Conservation (phyloP, 1,140 invertebrate genomes). For the Linepithema humile region DNA sequence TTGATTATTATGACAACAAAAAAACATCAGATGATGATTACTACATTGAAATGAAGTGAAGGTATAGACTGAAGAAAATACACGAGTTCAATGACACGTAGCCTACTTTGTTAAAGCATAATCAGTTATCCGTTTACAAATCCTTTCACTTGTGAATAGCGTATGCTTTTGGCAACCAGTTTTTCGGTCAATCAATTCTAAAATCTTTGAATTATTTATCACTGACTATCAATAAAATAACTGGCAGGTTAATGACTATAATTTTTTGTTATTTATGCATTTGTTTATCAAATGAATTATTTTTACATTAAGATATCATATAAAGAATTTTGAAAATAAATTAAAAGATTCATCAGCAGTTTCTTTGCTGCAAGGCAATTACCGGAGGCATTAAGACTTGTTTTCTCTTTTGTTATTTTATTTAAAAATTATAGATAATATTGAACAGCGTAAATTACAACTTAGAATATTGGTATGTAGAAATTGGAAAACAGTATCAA, state of each 20-base stretch:
- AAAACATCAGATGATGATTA: too few relatives aligned
- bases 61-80: background rate
- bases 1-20: too few relatives aligned
- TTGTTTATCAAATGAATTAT: background rate
- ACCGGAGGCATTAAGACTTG: background rate
- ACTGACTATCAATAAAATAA: too few relatives aligned
- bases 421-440: background rate
- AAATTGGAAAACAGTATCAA: background rate
- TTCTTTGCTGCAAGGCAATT: background rate
- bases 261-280: too few relatives aligned
- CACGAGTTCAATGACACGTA: background rate
- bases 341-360: background rate
- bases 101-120: background rate
- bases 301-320: background rate
- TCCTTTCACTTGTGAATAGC: conserved; percentile 42
- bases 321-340: background rate
- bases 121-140: conserved; percentile 3
- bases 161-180: conserved; percentile 26
- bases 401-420: background rate
- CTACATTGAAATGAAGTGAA: background rate
- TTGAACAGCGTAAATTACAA: background rate
- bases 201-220: background rate
- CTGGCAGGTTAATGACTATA: too few relatives aligned
- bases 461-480: background rate
- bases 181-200: background rate